These are phyloP conservation scores for Psilopsiagon aymara DNA, from an alignment of 2,113 vertebrate genomes.

Conservation along the genomic window DNA sequence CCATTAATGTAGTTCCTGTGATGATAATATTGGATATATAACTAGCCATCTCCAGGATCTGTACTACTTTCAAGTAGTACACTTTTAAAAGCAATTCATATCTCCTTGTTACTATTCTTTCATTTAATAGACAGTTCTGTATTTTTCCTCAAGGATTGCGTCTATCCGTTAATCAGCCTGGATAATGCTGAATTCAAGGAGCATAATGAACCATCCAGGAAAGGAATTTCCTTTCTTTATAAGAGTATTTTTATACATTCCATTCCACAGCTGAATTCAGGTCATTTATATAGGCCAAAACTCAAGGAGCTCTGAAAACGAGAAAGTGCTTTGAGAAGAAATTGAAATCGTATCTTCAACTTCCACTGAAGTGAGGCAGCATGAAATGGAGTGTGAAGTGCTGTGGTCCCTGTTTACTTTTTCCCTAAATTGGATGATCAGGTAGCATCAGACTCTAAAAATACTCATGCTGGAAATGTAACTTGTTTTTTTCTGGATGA, in stretches of 20 bases:
- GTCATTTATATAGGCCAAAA: background rate
- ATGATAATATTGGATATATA: background rate
- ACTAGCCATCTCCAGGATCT: background rate
- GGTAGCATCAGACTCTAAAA: slow-evolving; percentile 16
- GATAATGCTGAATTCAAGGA: background rate
- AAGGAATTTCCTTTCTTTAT: background rate
- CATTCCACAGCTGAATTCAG: background rate
- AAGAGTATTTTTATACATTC: background rate
- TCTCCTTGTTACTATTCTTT: background rate
- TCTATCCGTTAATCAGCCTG: background rate
- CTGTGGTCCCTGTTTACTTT: slow-evolving; percentile 3
- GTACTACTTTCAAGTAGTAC: background rate
- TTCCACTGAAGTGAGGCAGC: slow-evolving; percentile 1
- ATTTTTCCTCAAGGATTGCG: background rate
- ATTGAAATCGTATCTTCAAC: background rate
- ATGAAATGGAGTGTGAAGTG: slow-evolving; percentile 40
- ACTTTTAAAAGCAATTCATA: background rate
- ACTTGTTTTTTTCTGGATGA: background rate
- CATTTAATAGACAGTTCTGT: background rate
- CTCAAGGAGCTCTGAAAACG: slow-evolving; percentile 7
- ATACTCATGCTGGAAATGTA: background rate
- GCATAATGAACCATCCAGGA: background rate
- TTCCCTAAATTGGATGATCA: slow-evolving; percentile 10
- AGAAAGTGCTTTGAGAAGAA: background rate
- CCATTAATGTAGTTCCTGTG: background rate